Evolutionary conservation across 2,888 invertebrate species (phyloP).

Genomic region (Ischnura elegans): DNA sequence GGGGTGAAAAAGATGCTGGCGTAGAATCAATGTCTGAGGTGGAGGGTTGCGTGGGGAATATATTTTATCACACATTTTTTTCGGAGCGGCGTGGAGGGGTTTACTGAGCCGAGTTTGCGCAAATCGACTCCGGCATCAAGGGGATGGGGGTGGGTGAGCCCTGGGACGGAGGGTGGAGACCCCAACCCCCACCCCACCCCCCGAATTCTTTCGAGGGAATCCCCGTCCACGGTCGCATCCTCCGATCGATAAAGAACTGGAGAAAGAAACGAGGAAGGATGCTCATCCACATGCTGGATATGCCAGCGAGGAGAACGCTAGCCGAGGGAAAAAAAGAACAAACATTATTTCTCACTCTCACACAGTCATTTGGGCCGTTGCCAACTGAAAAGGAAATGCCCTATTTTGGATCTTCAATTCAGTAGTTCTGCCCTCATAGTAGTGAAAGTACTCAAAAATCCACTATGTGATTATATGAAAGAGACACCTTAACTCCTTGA

Average conservation of each 20-base stretch:
- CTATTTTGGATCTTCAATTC: too few species aligned
- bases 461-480: too few species aligned
- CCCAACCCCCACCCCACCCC: not conserved
- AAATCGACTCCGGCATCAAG: not conserved
- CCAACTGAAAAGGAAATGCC: too few species aligned
- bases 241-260: constrained; percentile 48
- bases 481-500: too few species aligned
- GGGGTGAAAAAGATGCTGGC: not conserved
- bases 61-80: not conserved
- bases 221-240: not conserved
- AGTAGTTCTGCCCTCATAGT: too few species aligned
- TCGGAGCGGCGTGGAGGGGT: not conserved
- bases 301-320: not conserved
- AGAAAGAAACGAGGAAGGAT: constrained; percentile 22
- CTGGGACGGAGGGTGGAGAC: not conserved
- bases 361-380: too few species aligned
- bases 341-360: too few species aligned
- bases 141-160: not conserved
- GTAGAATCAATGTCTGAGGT: not conserved
- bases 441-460: too few species aligned
- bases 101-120: constrained; percentile 57
- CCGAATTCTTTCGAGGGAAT: not conserved
- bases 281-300: not conserved
- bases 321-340: not conserved
- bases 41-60: not conserved